Evolutionary conservation across 2,113 vertebrate species (phyloP), one percentile per base, ranked within the genome.

Genomic region (Paedocypris sp.): DNA sequence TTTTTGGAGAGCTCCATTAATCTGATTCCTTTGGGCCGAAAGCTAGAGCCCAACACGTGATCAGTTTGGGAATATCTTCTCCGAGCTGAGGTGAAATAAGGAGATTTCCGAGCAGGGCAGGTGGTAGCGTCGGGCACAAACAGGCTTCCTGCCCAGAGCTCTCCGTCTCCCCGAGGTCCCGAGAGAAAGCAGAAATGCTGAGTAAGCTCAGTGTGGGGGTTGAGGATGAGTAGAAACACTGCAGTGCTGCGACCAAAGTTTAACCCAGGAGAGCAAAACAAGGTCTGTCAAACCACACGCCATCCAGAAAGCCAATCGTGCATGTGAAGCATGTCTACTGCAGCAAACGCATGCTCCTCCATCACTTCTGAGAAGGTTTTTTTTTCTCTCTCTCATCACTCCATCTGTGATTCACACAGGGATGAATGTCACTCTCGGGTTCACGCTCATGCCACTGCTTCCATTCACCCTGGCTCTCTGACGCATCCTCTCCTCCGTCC

Each of bases 231-330:
- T 28, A 33, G 75, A 64, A 58, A 77, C 78, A 84, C 78, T 82
- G 82, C 81, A 82, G 77, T 80, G 70, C 77, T 80, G 69, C 73
- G 75, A 69, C 66, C 68, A 76, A 66, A 70, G 43, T 50, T 66
- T 52, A 77, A 67, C 47, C 47, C 26, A 68, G 67, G 66, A 77
- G n/a, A 47, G 18, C 25, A 38, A 38, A 43, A 38, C 32, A 25
- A 4, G 41, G 31, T 15, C 2, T 16, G 19, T n/a, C n/a, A n/a
- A n/a, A n/a, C n/a, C n/a, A n/a, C n/a, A n/a, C n/a, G n/a, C n/a
- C n/a, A n/a, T n/a, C n/a, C n/a, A n/a, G n/a, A n/a, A n/a, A n/a
- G n/a, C n/a, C n/a, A n/a, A n/a, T n/a, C n/a, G n/a, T n/a, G n/a
- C n/a, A n/a, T n/a, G n/a, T n/a, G n/a, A n/a, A n/a, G n/a, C n/a